Evolutionary conservation across 2,888 invertebrate genomes (phyloP), one percentile per base, ranked within the genome.

Genomic region (Lissonota sp.): DNA sequence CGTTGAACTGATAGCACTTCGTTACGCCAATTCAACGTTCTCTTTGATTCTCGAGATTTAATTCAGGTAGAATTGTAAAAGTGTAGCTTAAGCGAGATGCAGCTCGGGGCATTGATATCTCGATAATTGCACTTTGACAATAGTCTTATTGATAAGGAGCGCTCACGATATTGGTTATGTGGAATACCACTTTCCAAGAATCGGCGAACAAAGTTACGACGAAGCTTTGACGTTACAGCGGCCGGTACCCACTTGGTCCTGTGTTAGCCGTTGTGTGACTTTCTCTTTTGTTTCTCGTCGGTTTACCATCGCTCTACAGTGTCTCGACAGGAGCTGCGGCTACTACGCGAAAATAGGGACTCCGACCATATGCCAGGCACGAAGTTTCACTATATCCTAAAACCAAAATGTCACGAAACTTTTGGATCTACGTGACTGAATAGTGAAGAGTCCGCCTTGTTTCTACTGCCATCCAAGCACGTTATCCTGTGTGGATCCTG

Each of bases 391-490:
- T 40, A 14, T 26, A 26, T 26, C n/a, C 37, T 16, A 42, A 64
- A 10, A 51, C 60, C 55, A 51, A 75, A 70, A 66, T 49, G 75
- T 80, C 71, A 70, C 66, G 70, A 58, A 80, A 80, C 75, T 71
- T 75, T 49, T 75, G 12, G 53, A 42, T 66, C 51, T 75, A 80
- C 74, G 75, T 80, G 80, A 75, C 66, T 60, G 80, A 71, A 75
- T 80, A 44, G 71, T 49, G 60, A 71, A 79, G 64, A 70, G 53
- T 66, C 26, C 40, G 58, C 6, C 0, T 51, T 64, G 69, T 64
- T 57, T 70, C 51, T 64, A 55, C 51, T 6, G 39, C 16, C 12
- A 64, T 26, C 26, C 58, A 57, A 37, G 58, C 57, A 64, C 14
- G 57, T n/a, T 26, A 26, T 26, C 26, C 26, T 26, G 26, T 26